Evolutionary conservation across 2,888 invertebrate species (phyloP).

Genomic region (Lithophane socia): DNA sequence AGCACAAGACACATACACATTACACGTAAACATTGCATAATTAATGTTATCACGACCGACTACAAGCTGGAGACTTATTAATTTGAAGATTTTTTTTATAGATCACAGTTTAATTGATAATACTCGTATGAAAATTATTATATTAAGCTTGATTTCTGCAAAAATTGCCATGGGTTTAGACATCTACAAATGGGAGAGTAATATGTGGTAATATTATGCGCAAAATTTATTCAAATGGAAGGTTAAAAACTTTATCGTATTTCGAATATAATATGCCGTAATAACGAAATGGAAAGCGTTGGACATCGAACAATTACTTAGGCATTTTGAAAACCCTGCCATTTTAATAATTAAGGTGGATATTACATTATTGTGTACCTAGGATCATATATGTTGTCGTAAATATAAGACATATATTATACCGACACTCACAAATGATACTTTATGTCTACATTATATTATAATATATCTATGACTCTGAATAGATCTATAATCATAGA

Average conservation of each 20-base stretch:
- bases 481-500: neutral
- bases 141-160: slow-evolving; percentile 1
- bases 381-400: neutral
- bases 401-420: neutral
- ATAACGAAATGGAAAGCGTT: slow-evolving; percentile 2
- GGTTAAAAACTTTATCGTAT: neutral
- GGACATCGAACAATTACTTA: slow-evolving; percentile 11
- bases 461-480: neutral
- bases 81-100: slow-evolving; percentile 28
- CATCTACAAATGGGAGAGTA: slow-evolving; percentile 16
- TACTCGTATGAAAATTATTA: slow-evolving; percentile 7
- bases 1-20: slow-evolving; percentile 7
- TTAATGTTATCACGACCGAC: slow-evolving; percentile 16
- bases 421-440: neutral
- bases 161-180: slow-evolving; percentile 5
- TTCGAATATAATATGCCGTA: slow-evolving; percentile 12
- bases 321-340: neutral
- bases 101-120: slow-evolving; percentile 11
- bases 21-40: neutral
- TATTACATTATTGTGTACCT: slow-evolving; percentile 2
- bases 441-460: neutral
- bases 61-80: slow-evolving; percentile 17
- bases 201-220: neutral
- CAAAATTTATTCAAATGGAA: slow-evolving; percentile 26
- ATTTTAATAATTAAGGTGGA: neutral